phyloP scores from a whole-genome alignment of 2,888 invertebrate genomes.

The Chaetogeoica ovagalla region DNA sequence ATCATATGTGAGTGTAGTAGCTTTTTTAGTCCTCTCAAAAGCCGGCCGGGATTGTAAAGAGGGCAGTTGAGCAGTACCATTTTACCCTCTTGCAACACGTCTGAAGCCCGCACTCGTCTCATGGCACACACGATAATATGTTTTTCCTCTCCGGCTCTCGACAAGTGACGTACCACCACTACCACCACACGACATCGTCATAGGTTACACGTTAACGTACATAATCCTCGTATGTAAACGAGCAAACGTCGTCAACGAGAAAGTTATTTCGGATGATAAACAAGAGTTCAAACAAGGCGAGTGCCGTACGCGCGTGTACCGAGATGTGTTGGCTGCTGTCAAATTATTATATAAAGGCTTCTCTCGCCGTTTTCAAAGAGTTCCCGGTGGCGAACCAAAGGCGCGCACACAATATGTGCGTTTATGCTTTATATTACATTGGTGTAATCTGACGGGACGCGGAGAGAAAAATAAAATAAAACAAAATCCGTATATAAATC shows the following conservation, averaged over 20 bases:
- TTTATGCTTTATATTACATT: neutral
- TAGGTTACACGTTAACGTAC: neutral
- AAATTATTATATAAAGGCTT: slow-evolving; percentile 8
- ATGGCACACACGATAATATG: too few relatives aligned
- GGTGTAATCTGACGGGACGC: slow-evolving; percentile 10
- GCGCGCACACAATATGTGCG: neutral
- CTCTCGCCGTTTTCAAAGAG: slow-evolving; percentile 31
- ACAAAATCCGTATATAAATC: neutral
- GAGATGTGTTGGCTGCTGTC: neutral
- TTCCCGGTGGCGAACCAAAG: neutral
- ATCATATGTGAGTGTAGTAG: too few relatives aligned
- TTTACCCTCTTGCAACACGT: too few relatives aligned
- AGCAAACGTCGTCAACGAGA: slow-evolving; percentile 21
- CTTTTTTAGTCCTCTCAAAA: too few relatives aligned
- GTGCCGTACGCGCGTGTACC: neutral
- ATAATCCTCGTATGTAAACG: slow-evolving; percentile 8
- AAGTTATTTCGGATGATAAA: slow-evolving; percentile 47
- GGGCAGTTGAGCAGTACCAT: too few relatives aligned
- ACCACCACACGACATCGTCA: too few relatives aligned
- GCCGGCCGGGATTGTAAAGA: too few relatives aligned
- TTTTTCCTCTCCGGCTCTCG: too few relatives aligned
- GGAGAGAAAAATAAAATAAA: neutral
- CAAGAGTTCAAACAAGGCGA: slow-evolving; percentile 17
- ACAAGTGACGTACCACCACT: too few relatives aligned
- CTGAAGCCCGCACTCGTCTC: too few relatives aligned